Evolutionary conservation across 2,797 vertebrate genomes (phyloP).

Genomic region (Micromesistius poutassou): DNA sequence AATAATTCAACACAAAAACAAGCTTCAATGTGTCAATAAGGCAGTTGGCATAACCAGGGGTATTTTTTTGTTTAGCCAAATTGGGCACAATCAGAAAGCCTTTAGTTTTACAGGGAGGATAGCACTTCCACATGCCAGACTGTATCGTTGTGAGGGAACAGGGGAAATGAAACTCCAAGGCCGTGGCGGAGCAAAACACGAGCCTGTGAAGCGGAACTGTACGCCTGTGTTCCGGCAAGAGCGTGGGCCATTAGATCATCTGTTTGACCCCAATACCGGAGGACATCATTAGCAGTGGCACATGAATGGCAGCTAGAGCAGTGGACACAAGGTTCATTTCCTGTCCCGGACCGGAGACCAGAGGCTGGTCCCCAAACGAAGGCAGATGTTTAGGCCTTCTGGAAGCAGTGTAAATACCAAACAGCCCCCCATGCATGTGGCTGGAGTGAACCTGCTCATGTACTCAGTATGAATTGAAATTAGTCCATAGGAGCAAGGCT

Average conservation of each 20-base stretch:
- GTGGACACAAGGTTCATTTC: conserved; percentile 45
- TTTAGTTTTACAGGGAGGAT: conserved; percentile 17
- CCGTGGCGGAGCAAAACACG: conserved; percentile 47
- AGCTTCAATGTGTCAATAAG: not conserved
- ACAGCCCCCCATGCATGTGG: conserved; percentile 35
- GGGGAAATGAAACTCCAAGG: conserved; percentile 61
- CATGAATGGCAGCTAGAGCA: conserved; percentile 52
- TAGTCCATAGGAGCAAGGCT: not conserved
- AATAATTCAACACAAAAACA: not conserved
- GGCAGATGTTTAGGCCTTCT: conserved; percentile 66
- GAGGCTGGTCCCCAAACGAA: conserved; percentile 63
- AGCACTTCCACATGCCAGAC: conserved; percentile 33
- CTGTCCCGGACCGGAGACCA: conserved; percentile 43
- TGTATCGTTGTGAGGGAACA: conserved; percentile 41
- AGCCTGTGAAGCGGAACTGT: conserved; percentile 43
- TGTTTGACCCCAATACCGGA: conserved; percentile 46
- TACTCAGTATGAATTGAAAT: conserved; percentile 14
- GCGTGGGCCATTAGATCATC: conserved; percentile 34
- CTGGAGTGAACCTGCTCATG: conserved; percentile 44
- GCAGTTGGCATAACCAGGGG: not conserved
- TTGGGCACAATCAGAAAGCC: not conserved
- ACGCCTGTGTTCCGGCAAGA: conserved; percentile 36
- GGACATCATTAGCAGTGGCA: conserved; percentile 53
- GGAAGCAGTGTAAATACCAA: conserved; percentile 55
- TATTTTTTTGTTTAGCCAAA: not conserved